Evolutionary conservation across 2,888 invertebrate genomes (phyloP).

Genomic region (Linnaemya vulpina): DNA sequence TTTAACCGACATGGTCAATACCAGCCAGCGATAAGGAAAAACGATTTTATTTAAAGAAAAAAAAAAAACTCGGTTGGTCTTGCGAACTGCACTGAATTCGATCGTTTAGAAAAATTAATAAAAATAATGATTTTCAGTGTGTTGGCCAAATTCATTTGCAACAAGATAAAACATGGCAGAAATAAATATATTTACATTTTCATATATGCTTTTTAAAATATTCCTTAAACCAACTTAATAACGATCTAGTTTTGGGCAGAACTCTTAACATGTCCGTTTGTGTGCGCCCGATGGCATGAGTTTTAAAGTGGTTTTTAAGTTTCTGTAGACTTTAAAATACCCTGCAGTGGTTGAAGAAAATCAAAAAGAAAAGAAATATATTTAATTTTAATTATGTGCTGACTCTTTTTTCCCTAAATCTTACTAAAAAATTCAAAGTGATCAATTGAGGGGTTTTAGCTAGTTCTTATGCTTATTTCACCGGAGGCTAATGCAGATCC

Average conservation of each 20-base stretch:
- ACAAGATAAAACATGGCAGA: constrained; percentile 21
- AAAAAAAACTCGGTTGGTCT: neutral
- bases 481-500: too few relatives aligned
- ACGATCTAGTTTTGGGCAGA: constrained; percentile 48
- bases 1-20: constrained; percentile 78
- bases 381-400: too few relatives aligned
- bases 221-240: constrained; percentile 2
- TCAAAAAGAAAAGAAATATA: too few relatives aligned
- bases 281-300: neutral
- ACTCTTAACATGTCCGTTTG: neutral
- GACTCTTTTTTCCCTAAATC: too few relatives aligned
- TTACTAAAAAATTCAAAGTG: too few relatives aligned
- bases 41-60: neutral
- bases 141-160: constrained; percentile 37
- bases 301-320: neutral
- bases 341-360: neutral
- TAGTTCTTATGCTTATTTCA: too few relatives aligned
- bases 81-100: neutral
- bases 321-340: neutral
- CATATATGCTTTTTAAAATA: constrained; percentile 23
- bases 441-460: too few relatives aligned
- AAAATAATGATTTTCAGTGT: constrained; percentile 43
- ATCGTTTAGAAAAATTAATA: constrained; percentile 31
- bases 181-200: constrained; percentile 33
- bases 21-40: constrained; percentile 76